Base-by-base conservation (phyloP, 2,888 invertebrate genomes). In the Zeuzera pyrina region DNA sequence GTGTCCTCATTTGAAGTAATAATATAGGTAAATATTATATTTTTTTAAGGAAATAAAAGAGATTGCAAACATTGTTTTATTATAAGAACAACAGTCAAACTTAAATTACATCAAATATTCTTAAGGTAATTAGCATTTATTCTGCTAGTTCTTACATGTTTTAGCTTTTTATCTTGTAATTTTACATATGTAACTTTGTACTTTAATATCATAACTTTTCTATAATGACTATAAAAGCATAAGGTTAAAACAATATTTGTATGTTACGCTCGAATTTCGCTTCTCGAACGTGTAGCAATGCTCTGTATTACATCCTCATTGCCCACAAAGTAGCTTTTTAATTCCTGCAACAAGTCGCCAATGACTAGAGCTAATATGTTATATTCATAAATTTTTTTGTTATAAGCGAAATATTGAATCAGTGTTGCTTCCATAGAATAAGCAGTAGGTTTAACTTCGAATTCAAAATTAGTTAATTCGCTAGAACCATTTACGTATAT, bases 361-460 rank as follows among this genome's bases (percentile, higher is more conserved):
- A 53, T 3, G 0, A 66, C 3, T 1, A 66, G 7, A 0, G 14
- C 14, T 0, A 60, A 11, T 0, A 76, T 3, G 28, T 76, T 69
- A 44, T 64, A 74, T 38, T 69, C 58, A 30, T 78, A 79, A 15
- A 79, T 66, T 3, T 61, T 67, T 36, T 77, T 74, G 7, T 76
- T 47, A 24, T 63, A 54, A 3, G 49, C 74, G 10, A 52, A 70
- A 37, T 65, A 77, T 14, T 72, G 62, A 2, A 74, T 43, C 0
- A 72, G 33, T 0, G 61, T 47, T 0, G 51, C 62, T 37, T 78
- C 76, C 31, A 63, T 39, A 0, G 56, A 49, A 21, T 53, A 67
- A 1, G 74, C 78, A 0, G 66, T 49, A 0, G 76, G 72, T 3
- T 50, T 54, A 0, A 46, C 50, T 10, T 43, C 12, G 2, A 74